Evolutionary conservation across 2,113 vertebrate genomes (phyloP), one percentile per base, ranked within the genome.

Genomic region (Gobius niger): DNA sequence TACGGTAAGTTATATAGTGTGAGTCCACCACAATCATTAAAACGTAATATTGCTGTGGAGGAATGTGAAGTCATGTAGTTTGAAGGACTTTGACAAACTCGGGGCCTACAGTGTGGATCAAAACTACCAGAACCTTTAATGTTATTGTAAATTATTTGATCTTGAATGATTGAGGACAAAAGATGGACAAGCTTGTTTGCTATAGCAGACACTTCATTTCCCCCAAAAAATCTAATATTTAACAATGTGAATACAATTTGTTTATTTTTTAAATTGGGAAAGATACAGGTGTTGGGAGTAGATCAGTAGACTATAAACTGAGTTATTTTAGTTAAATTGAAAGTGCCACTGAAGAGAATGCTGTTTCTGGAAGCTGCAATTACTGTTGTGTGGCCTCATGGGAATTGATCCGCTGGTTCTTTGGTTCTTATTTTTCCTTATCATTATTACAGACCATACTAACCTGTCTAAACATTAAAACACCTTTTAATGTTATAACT

Each of bases 31-130:
- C n/a, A n/a, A n/a, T n/a, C n/a, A n/a, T n/a, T 24, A 24, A 24
- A 24, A 24, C 24, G 3, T 24, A 47, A 47, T 40, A 63, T 34
- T 50, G 56, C 53, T 63, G 47, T 57, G 24, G 19, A 54, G 40
- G 59, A 77, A 72, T 67, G 74, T 78, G 72, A 9, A 87, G 84
- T 24, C 24, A 24, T 24, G 24, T 24, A 24, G 24, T 24, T 24
- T 24, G 24, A 24, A 24, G 24, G 77, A 89, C 69, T 47, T 49
- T 6, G 47, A 57, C 54, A 65, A 85, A 78, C 85, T 88, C 85
- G 80, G 85, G 88, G 71, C 72, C 78, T 65, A 66, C 56, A 61
- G 64, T 80, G 75, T 82, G 34, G 1, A 50, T 77, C 73, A 24
- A 3, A 24, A 24, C 1, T 24, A 24, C 24, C 24, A 24, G 24